phyloP scores from a whole-genome alignment of 2,797 vertebrate species.

The Dendrocincla fuliginosa region DNA sequence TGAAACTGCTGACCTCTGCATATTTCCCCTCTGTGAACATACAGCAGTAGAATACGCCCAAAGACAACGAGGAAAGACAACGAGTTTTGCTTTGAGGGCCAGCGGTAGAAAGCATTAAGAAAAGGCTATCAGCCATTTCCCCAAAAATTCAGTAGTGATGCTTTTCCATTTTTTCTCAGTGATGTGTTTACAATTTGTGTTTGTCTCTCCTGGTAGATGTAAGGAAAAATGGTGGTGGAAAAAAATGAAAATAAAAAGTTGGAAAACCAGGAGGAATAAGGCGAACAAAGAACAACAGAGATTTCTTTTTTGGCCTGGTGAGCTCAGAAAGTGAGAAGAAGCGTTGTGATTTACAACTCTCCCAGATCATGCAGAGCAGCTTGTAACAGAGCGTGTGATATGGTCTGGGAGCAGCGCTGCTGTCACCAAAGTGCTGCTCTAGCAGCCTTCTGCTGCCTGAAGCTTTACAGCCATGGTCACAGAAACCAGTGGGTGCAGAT shows the following conservation, averaged over 20 bases:
- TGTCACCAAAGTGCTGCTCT: neutral
- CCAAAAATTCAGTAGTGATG: neutral
- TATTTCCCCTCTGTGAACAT: conserved; percentile 29
- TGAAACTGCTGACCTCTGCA: conserved; percentile 54
- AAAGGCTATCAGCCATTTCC: neutral
- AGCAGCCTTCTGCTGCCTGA: neutral
- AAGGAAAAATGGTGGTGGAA: neutral
- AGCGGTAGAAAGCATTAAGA: neutral
- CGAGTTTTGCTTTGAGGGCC: neutral
- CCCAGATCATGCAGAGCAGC: neutral
- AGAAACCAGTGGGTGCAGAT: neutral
- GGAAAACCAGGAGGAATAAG: neutral
- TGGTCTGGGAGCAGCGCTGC: neutral
- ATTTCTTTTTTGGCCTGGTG: neutral
- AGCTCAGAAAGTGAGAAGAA: neutral
- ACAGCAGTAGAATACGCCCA: conserved; percentile 50
- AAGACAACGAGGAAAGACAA: neutral
- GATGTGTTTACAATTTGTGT: neutral
- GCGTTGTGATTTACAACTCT: accelerated
- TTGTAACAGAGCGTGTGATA: neutral
- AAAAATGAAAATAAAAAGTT: accelerated
- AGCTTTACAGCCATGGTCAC: neutral
- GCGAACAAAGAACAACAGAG: neutral
- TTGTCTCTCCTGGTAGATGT: neutral
- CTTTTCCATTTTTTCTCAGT: neutral